Percentiles rank a stretch among this genome's conserved stretches.
Evolutionary conservation across 2,888 invertebrate genomes (phyloP).

Genomic region (Andrena marginata): DNA sequence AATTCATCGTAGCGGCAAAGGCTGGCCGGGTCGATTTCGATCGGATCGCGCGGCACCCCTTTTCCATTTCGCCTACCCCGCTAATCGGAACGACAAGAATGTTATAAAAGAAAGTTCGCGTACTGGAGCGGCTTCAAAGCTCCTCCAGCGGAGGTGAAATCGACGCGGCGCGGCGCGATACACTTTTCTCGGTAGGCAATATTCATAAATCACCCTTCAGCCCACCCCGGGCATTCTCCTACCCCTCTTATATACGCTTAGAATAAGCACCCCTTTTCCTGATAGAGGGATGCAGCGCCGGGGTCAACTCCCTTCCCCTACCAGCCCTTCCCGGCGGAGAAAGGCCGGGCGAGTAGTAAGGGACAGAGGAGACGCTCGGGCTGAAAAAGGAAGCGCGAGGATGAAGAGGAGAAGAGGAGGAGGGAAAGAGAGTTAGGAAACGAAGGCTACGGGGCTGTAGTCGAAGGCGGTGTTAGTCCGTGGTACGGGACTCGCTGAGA

Average conservation of each 20-base stretch:
- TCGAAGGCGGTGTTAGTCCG: conserved; percentile 65
- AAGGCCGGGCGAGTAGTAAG: conserved; percentile 24
- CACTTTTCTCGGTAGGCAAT: conserved; percentile 81
- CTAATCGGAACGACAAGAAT: conserved; percentile 65
- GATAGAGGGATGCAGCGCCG: conserved; percentile 76
- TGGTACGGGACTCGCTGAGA: conserved; percentile 66
- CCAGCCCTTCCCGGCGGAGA: conserved; percentile 36
- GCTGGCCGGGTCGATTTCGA: conserved; percentile 7
- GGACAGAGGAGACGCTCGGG: conserved; percentile 26
- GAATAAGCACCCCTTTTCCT: conserved; percentile 81
- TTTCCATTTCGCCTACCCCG: conserved; percentile 46
- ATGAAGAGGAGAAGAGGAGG: conserved; percentile 21
- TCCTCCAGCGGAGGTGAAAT: conserved; percentile 62
- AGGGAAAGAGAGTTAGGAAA: conserved; percentile 50
- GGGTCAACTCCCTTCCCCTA: conserved; percentile 71
- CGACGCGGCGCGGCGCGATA: conserved; percentile 74
- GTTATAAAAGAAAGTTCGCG: conserved; percentile 57
- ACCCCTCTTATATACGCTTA: conserved; percentile 81
- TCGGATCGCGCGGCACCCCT: conserved; percentile 28
- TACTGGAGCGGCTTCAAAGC: conserved; percentile 56
- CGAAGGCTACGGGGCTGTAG: conserved; percentile 55
- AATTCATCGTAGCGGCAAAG: conserved; percentile 12
- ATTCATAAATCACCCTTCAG: conserved; percentile 83
- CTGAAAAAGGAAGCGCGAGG: conserved; percentile 47
- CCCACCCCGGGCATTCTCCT: conserved; percentile 58